Evolutionary conservation across 2,797 vertebrate genomes (phyloP).

Genomic region (Vultur gryphus): DNA sequence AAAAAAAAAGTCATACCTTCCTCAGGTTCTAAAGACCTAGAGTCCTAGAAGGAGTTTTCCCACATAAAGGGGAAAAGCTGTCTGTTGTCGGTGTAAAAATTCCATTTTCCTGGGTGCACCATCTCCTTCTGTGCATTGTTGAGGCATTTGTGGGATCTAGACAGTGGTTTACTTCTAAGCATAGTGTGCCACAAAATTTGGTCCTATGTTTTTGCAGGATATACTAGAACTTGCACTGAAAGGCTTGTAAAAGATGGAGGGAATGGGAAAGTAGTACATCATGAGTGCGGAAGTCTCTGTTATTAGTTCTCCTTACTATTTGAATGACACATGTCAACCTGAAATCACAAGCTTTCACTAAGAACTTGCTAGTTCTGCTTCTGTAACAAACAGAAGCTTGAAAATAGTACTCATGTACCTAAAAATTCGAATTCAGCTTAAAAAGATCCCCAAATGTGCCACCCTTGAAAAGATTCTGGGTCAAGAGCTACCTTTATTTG

Average conservation of each 20-base stretch:
- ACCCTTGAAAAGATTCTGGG: background rate
- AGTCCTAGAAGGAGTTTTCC: background rate
- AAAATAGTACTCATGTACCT: background rate
- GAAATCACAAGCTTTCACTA: background rate
- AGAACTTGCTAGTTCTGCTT: background rate
- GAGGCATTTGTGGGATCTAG: background rate
- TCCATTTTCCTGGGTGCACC: background rate
- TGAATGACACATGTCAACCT: background rate
- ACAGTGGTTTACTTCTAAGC: background rate
- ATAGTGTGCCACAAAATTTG: background rate
- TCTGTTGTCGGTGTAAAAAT: background rate
- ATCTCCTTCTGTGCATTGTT: background rate
- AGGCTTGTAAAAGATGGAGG: background rate
- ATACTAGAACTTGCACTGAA: background rate
- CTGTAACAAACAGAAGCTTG: background rate
- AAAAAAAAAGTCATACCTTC: background rate
- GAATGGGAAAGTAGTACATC: background rate
- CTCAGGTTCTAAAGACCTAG: background rate
- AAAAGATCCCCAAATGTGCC: background rate
- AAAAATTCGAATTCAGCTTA: background rate
- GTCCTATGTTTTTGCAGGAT: background rate
- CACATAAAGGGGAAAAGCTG: background rate
- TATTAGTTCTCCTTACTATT: background rate
- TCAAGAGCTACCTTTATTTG: background rate
- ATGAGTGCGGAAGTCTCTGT: background rate